phyloP scores from a whole-genome alignment of 2,888 invertebrate species.

The Sinotaia quadrata region DNA sequence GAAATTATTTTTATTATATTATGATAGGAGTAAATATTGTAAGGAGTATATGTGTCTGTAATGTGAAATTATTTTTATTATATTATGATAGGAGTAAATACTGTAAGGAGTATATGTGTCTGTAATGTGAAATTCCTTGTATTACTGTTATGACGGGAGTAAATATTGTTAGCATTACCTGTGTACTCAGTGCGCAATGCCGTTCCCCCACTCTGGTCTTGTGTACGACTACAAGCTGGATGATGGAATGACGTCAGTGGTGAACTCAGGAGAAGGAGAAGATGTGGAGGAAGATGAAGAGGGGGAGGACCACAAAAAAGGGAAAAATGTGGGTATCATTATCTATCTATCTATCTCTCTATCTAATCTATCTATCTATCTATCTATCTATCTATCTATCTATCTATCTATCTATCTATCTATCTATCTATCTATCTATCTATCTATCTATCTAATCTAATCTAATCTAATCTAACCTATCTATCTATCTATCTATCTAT shows the following conservation, averaged over 20 bases:
- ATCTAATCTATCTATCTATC: too few species aligned
- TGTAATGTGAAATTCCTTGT: background rate
- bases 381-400: background rate
- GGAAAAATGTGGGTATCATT: background rate
- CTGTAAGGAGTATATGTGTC: background rate
- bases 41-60: background rate
- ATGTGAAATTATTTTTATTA: background rate
- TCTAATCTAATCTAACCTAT: background rate
- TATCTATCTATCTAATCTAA: background rate
- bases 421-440: slow-evolving; percentile 2
- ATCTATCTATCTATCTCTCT: background rate
- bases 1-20: too few species aligned
- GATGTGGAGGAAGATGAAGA: slow-evolving; percentile 67
- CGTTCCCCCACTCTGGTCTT: slow-evolving; percentile 78
- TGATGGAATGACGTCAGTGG: slow-evolving; percentile 80
- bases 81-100: background rate
- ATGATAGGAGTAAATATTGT: too few species aligned
- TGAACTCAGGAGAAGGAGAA: slow-evolving; percentile 74
- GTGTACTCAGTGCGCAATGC: slow-evolving; percentile 64
- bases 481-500: background rate
- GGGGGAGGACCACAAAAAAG: background rate
- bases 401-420: background rate
- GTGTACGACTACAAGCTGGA: slow-evolving; percentile 83
- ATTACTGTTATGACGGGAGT: background rate
- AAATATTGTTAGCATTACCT: slow-evolving; percentile 62